phyloP scores from a whole-genome alignment of 2,888 invertebrate species.

The Caenorhabditis wallacei region DNA sequence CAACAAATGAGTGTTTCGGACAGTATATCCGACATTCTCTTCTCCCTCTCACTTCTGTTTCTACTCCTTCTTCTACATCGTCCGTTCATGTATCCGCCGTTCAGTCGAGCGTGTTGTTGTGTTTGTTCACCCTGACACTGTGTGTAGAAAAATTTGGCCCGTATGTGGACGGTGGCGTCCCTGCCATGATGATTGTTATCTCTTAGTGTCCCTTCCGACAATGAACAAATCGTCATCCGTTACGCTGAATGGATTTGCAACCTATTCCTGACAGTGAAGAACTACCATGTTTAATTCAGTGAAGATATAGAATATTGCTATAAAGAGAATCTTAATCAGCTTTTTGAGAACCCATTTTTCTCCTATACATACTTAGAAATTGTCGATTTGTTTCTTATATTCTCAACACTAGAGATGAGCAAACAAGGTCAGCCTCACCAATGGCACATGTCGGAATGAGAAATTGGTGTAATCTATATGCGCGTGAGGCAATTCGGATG shows the following conservation, averaged over 20 bases:
- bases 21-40: constrained; percentile 35
- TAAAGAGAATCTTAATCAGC: too few relatives aligned
- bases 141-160: constrained; percentile 42
- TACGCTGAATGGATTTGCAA: constrained; percentile 36
- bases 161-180: constrained; percentile 19
- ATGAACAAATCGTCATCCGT: constrained; percentile 44
- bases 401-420: constrained; percentile 15
- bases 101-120: constrained; percentile 52
- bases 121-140: constrained; percentile 40
- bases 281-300: too few relatives aligned
- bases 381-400: not conserved
- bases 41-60: constrained; percentile 3
- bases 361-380: not conserved
- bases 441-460: constrained; percentile 49
- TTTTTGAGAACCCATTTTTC: too few relatives aligned
- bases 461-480: constrained; percentile 62
- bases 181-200: constrained; percentile 56
- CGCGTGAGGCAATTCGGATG: constrained; percentile 39
- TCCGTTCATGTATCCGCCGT: constrained; percentile 42
- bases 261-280: constrained; percentile 21
- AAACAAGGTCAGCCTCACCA: constrained; percentile 33
- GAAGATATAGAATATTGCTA: too few relatives aligned
- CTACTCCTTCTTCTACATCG: constrained; percentile 20
- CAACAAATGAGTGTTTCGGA: constrained; percentile 59
- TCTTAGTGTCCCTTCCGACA: constrained; percentile 36